Evolutionary conservation across 2,113 vertebrate genomes (phyloP), one percentile per base, ranked within the genome.

Genomic region (Meles meles): DNA sequence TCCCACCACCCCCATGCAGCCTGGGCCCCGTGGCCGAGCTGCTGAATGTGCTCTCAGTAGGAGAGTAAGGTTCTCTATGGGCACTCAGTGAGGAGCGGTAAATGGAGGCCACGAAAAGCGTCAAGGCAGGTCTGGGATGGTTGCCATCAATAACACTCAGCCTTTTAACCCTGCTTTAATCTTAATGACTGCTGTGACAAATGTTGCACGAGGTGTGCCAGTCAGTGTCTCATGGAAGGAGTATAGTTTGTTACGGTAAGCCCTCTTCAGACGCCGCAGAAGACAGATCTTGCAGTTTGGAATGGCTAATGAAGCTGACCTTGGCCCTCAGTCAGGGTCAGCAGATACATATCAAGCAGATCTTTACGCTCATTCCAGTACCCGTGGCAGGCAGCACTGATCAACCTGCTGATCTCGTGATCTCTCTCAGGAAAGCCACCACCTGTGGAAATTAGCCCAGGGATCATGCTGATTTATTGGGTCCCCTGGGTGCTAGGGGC

Each of bases 131-230:
- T 97, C 97, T 98, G 94, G 97, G 96, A 95, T 97, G 92, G 91
- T 85, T 98, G 98, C 98, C 96, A 96, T 96, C 94, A 97, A 6
- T 37, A 90, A 71, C 76, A 87, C 7, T 5, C 9, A 90, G 95
- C 94, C 97, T 98, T 98, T 98, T 96, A 97, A 97, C 98, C 94
- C 97, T 97, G 97, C 95, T 93, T 85, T 98, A 96, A 97, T 98
- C 97, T 97, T 98, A 98, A 97, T 97, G 98, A 98, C 98, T 97
- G 89, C 98, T 88, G 96, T 97, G 95, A 98, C 92, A 94, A 97
- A 98, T 98, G 97, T 98, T 96, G 90, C 96, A 97, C 90, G 96
- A 95, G 98, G 97, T 85, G 90, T 85, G 72, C 94, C 97, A 87
- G 72, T 42, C 97, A 96, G 97, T 95, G 86, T 95, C 90, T 89